A percentile compares a stretch with the other conserved stretches of the same genome.
These are phyloP conservation scores for Pseudoatta argentina DNA, from an alignment of 1,140 invertebrate genomes.

Conservation along the genomic window DNA sequence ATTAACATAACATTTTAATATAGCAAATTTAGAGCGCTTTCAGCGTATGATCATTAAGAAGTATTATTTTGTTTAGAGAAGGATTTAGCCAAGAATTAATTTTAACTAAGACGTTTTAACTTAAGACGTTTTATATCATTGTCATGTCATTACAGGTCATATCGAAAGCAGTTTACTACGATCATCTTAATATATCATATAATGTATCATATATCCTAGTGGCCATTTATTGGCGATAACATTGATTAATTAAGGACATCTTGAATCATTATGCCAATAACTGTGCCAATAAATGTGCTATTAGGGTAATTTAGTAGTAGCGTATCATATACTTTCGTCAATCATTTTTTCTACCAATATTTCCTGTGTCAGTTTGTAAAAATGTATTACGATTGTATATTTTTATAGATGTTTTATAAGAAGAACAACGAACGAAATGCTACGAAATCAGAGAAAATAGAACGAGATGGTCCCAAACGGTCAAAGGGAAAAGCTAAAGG, in stretches of 20 bases:
- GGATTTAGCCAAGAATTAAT: neutral
- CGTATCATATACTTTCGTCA: neutral
- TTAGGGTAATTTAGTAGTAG: too few species aligned
- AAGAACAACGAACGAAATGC: slow-evolving; percentile 75
- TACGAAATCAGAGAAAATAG: slow-evolving; percentile 72
- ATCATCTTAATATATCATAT: slow-evolving; percentile 37
- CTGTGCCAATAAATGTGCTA: too few species aligned
- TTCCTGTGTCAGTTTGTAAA: neutral
- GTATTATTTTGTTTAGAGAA: slow-evolving; percentile 13
- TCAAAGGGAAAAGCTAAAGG: slow-evolving; percentile 71
- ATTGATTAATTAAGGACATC: too few species aligned
- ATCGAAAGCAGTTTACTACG: slow-evolving; percentile 57
- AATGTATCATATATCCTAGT: neutral
- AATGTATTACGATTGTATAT: slow-evolving; percentile 44
- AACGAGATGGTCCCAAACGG: slow-evolving; percentile 76
- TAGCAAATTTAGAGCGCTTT: slow-evolving; percentile 13
- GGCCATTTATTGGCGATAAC: too few species aligned
- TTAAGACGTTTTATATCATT: slow-evolving; percentile 10
- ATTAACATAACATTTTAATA: slow-evolving; percentile 28
- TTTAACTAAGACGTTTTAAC: neutral
- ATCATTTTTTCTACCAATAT: slow-evolving; percentile 8
- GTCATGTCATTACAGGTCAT: slow-evolving; percentile 57
- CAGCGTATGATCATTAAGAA: slow-evolving; percentile 29
- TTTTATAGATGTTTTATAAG: slow-evolving; percentile 80
- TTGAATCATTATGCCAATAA: too few species aligned